A percentile compares a stretch with the other conserved stretches of the same genome.
These are phyloP conservation scores for Subanguina moxae DNA, from an alignment of 1,140 invertebrate genomes.

Conservation along the genomic window DNA sequence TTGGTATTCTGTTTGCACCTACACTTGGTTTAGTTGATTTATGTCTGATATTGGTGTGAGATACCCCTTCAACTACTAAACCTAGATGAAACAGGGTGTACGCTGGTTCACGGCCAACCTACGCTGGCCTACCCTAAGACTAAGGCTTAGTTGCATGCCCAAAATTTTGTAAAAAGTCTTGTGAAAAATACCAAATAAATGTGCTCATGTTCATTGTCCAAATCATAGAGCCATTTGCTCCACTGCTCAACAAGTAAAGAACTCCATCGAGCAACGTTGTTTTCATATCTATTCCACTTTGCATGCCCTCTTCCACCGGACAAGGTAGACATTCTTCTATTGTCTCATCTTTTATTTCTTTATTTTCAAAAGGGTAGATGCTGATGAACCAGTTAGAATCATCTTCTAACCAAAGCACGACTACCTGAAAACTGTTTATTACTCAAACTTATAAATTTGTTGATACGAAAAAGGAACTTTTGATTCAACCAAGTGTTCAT, in stretches of 20 bases:
- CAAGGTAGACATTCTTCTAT: neutral
- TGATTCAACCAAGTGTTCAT: neutral
- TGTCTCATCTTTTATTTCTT: neutral
- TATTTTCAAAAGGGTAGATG: neutral
- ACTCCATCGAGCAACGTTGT: slow-evolving; percentile 29
- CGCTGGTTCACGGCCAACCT: too few relatives aligned
- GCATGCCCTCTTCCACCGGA: neutral
- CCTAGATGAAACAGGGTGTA: too few relatives aligned
- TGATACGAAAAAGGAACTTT: too few relatives aligned
- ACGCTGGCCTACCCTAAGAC: too few relatives aligned
- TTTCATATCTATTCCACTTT: slow-evolving; percentile 10
- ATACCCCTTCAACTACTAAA: too few relatives aligned
- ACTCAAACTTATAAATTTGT: neutral
- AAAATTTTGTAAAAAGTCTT: too few relatives aligned
- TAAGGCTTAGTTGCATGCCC: too few relatives aligned
- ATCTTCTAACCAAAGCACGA: neutral
- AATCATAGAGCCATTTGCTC: slow-evolving; percentile 26
- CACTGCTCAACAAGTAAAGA: slow-evolving; percentile 34
- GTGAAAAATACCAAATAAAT: slow-evolving; percentile 20
- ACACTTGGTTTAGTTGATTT: too few relatives aligned
- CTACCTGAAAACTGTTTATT: neutral
- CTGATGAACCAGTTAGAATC: neutral
- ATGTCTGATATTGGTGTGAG: too few relatives aligned
- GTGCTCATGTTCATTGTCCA: slow-evolving; percentile 38
- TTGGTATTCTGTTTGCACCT: too few relatives aligned